Evolutionary conservation across 2,797 vertebrate genomes (phyloP).

Genomic region (Lateolabrax maculatus): DNA sequence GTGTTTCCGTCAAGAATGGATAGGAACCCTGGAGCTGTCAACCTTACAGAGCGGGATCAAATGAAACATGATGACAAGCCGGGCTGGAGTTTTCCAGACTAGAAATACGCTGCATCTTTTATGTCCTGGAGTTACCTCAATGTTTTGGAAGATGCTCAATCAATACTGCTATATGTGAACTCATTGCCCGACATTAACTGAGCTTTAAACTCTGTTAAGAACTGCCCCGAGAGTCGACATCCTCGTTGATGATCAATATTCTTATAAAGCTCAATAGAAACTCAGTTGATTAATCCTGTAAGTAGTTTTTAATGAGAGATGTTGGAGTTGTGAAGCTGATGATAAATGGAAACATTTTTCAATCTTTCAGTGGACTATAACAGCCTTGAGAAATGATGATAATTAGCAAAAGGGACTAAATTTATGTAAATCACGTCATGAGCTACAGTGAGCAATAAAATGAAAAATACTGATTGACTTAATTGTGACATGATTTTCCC

Average conservation of each 20-base stretch:
- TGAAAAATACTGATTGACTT: constrained; percentile 39
- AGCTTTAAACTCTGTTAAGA: constrained; percentile 56
- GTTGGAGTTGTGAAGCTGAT: constrained; percentile 37
- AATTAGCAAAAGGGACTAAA: constrained; percentile 46
- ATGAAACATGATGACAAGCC: constrained; percentile 62
- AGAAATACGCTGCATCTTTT: constrained; percentile 31
- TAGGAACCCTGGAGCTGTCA: constrained; percentile 62
- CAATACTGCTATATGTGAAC: constrained; percentile 36
- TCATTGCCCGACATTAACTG: constrained; percentile 27
- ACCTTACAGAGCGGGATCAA: constrained; percentile 56
- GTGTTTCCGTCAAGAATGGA: constrained; percentile 58
- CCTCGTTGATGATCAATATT: constrained; percentile 62
- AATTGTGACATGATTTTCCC: constrained; percentile 7
- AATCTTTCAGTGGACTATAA: constrained; percentile 23
- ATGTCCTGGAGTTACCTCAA: constrained; percentile 40
- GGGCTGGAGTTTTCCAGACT: constrained; percentile 21
- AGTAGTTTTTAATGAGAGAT: constrained; percentile 68
- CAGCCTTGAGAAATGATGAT: constrained; percentile 46
- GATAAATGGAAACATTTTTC: constrained; percentile 46
- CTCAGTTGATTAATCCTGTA: constrained; percentile 60
- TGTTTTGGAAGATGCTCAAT: constrained; percentile 41
- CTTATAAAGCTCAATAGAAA: constrained; percentile 52
- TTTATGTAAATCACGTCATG: constrained; percentile 60
- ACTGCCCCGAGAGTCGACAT: constrained; percentile 25
- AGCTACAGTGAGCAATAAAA: constrained; percentile 28